A percentile compares a stretch with the other conserved stretches of the same genome.
phyloP scores from a whole-genome alignment of 2,113 vertebrate genomes.

The Bos indicus region DNA sequence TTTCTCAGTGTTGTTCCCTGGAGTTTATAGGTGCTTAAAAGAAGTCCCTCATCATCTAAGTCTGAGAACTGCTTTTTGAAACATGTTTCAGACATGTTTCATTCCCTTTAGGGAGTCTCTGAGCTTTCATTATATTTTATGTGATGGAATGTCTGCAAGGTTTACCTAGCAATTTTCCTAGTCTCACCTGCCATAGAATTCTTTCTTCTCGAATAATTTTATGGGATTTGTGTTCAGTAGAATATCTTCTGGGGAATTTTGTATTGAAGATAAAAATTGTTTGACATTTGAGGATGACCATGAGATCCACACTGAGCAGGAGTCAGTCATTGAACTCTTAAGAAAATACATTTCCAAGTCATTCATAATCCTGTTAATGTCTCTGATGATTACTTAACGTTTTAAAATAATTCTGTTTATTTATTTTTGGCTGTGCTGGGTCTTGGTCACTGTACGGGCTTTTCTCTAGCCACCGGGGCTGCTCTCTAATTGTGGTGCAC shows the following conservation, averaged over 20 bases:
- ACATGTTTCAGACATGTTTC: background rate
- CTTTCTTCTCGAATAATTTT: background rate
- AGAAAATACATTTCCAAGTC: background rate
- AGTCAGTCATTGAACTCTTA: background rate
- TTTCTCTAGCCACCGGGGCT: background rate
- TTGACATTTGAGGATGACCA: background rate
- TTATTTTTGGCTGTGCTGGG: background rate
- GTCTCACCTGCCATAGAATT: background rate
- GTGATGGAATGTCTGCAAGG: background rate
- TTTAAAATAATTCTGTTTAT: background rate
- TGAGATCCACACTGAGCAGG: background rate
- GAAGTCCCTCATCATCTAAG: background rate
- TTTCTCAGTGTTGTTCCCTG: background rate
- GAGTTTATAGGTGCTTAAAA: background rate
- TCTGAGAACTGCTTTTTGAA: background rate
- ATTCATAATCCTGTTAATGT: background rate
- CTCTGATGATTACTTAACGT: background rate
- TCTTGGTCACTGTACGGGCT: background rate
- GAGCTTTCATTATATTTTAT: background rate
- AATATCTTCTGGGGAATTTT: background rate
- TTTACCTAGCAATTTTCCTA: background rate
- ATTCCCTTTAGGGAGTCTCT: background rate
- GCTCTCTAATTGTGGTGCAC: background rate
- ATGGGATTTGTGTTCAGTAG: background rate
- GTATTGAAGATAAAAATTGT: background rate